Conservation (phyloP, 2,113 vertebrate genomes). For the Hassar affinis region DNA sequence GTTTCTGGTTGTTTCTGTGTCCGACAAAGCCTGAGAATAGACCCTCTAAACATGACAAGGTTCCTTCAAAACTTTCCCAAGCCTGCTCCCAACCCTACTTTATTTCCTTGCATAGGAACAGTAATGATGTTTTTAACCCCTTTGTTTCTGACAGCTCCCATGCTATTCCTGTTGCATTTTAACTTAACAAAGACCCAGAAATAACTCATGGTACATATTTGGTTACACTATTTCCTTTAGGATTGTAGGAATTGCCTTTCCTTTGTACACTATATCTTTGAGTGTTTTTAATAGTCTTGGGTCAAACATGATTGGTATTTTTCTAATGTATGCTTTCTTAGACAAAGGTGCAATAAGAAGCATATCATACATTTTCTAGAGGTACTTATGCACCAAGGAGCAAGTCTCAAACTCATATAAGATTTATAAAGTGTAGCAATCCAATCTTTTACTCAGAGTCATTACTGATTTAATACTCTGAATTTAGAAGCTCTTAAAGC, state of each 20-base stretch:
- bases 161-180: slow-evolving; percentile 4
- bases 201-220: not conserved
- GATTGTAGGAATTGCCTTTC: not conserved
- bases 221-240: not conserved
- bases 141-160: slow-evolving; percentile 16
- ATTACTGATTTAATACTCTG: not conserved
- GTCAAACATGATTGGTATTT: not conserved
- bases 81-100: slow-evolving; percentile 25
- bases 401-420: not conserved
- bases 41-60: slow-evolving; percentile 46
- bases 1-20: slow-evolving; percentile 45
- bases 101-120: slow-evolving; percentile 26
- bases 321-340: not conserved
- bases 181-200: slow-evolving; percentile 12
- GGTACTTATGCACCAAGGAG: not conserved
- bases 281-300: not conserved
- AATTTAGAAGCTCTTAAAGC: not conserved
- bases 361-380: not conserved
- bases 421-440: not conserved
- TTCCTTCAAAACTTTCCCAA: slow-evolving; percentile 41
- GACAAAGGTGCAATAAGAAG: not conserved
- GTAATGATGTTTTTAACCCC: not conserved
- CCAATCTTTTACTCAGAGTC: too few species aligned
- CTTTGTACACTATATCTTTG: not conserved
- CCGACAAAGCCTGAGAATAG: slow-evolving; percentile 39